These are phyloP conservation scores for Trichomalopsis sarcophagae DNA, from an alignment of 1,140 invertebrate genomes.

Conservation along the genomic window DNA sequence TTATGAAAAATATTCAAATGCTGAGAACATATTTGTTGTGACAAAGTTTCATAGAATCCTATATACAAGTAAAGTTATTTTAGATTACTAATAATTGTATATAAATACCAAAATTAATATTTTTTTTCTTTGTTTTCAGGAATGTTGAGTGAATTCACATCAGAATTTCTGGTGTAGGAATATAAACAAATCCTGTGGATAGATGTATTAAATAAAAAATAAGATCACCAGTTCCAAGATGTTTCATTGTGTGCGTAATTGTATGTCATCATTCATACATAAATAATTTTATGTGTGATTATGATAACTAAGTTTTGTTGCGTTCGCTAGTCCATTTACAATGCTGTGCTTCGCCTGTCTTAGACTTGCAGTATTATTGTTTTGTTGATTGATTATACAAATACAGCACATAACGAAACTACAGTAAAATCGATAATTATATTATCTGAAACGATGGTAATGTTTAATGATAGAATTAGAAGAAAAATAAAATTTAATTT, in stretches of 20 bases:
- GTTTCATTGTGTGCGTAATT: constrained; percentile 56
- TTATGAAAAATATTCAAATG: neutral
- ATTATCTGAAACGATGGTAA: constrained; percentile 40
- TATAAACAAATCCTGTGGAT: constrained; percentile 53
- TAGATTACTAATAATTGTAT: neutral
- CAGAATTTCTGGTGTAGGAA: constrained; percentile 53
- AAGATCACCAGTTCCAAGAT: constrained; percentile 51
- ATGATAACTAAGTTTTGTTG: constrained; percentile 53
- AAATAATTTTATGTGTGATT: constrained; percentile 32
- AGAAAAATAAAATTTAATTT: constrained; percentile 14
- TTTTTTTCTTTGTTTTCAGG: constrained; percentile 60
- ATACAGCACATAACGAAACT: constrained; percentile 48
- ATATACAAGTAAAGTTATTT: constrained; percentile 52
- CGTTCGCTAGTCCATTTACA: constrained; percentile 40
- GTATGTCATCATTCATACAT: constrained; percentile 49
- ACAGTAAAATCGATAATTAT: constrained; percentile 41
- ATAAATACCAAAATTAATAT: neutral
- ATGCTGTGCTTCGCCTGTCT: constrained; percentile 53
- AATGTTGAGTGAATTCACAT: constrained; percentile 62
- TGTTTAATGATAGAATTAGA: constrained; percentile 29
- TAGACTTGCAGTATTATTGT: constrained; percentile 61
- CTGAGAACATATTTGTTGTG: neutral
- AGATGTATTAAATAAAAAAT: constrained; percentile 48
- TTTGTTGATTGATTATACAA: constrained; percentile 47
- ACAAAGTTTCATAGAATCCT: constrained; percentile 25